phyloP scores from a whole-genome alignment of 1,140 invertebrate genomes.

The Triops longicaudatus region DNA sequence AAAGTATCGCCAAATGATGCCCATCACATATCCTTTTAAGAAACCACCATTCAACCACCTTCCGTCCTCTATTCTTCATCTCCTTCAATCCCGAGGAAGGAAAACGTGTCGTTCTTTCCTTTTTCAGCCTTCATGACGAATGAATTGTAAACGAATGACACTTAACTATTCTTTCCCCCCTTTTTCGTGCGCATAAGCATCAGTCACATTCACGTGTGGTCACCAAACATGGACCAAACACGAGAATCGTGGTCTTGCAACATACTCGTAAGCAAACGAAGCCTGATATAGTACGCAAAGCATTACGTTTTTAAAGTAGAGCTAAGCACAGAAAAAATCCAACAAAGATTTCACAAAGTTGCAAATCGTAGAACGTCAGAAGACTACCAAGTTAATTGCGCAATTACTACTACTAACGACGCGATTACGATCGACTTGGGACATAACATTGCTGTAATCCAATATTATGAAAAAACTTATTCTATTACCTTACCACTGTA shows the following conservation, averaged over 20 bases:
- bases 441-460: too few relatives aligned
- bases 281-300: too few relatives aligned
- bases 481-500: too few relatives aligned
- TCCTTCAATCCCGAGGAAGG: neutral
- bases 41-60: neutral
- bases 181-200: neutral
- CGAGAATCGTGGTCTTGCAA: neutral
- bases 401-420: too few relatives aligned
- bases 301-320: too few relatives aligned
- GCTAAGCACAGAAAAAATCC: too few relatives aligned
- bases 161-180: neutral
- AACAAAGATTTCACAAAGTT: too few relatives aligned
- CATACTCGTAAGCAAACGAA: too few relatives aligned
- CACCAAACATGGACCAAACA: neutral
- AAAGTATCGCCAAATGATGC: neutral
- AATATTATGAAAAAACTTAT: too few relatives aligned
- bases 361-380: too few relatives aligned
- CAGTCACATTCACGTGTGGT: conserved; percentile 1
- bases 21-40: neutral
- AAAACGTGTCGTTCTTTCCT: neutral
- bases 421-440: too few relatives aligned
- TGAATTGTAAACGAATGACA: neutral
- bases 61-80: neutral
- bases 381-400: too few relatives aligned
- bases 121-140: neutral